Conservation (phyloP, 2,888 invertebrate genomes). For the Cylindroiulus punctatus region DNA sequence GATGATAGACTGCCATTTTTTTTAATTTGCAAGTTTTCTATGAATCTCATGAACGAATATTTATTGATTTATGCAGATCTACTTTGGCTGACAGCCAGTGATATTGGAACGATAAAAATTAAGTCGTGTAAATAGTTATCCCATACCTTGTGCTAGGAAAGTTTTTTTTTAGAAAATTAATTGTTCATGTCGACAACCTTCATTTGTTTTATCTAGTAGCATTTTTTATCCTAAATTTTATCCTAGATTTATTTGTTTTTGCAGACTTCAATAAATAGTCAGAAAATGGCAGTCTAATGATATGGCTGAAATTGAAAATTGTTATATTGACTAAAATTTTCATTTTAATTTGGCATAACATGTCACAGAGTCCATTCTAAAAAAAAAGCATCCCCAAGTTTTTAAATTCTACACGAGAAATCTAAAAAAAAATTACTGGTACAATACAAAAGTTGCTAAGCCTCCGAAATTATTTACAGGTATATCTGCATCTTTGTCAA, state of each 20-base stretch:
- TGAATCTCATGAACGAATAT: too few species aligned
- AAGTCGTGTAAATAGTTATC: too few species aligned
- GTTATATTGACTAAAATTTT: not conserved
- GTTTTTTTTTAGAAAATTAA: too few species aligned
- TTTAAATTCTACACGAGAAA: not conserved
- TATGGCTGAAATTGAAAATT: conserved; percentile 19
- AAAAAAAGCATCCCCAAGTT: not conserved
- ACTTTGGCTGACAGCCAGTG: too few species aligned
- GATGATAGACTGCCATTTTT: conserved; percentile 37
- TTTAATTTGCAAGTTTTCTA: not conserved
- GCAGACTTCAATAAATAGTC: too few species aligned
- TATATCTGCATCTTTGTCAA: conserved; percentile 44
- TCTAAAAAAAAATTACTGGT: not conserved
- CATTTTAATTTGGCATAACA: not conserved
- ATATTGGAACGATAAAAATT: too few species aligned
- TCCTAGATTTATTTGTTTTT: too few species aligned
- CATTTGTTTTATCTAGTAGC: too few species aligned
- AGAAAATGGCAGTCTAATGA: not conserved
- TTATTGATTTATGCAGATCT: too few species aligned
- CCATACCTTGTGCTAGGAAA: too few species aligned
- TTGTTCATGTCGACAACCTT: too few species aligned
- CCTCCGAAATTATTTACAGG: conserved; percentile 52
- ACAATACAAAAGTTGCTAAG: not conserved
- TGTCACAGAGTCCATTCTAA: not conserved
- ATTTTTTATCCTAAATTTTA: too few species aligned